Conservation (phyloP, 2,113 vertebrate species). For the Nycticorax nycticorax region DNA sequence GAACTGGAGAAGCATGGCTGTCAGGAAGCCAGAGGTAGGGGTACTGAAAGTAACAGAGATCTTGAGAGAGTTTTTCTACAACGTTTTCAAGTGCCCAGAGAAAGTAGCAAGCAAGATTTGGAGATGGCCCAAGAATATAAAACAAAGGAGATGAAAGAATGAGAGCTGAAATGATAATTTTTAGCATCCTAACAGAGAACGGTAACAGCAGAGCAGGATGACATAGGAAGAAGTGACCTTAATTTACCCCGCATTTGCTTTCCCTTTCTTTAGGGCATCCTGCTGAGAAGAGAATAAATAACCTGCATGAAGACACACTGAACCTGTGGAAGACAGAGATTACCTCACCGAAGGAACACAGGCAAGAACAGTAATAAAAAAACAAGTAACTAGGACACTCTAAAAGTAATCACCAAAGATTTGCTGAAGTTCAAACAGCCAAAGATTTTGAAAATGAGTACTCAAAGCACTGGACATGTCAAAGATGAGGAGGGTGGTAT, state of each 20-base stretch:
- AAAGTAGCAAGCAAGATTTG: background rate
- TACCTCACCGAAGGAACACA: background rate
- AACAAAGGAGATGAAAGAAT: background rate
- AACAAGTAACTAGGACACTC: background rate
- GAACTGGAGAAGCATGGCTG: background rate
- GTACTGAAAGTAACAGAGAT: background rate
- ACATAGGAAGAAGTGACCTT: background rate
- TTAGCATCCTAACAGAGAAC: background rate
- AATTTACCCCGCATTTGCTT: background rate
- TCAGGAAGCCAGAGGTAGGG: background rate
- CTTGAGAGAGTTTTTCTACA: background rate
- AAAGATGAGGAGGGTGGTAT: background rate
- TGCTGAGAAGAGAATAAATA: background rate
- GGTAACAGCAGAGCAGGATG: background rate
- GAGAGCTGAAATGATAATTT: fast-evolving
- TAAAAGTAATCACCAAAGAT: background rate
- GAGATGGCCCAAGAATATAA: background rate
- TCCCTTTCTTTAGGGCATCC: background rate
- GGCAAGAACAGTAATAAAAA: background rate
- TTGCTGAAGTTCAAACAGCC: background rate
- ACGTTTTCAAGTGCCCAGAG: background rate
- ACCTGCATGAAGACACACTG: background rate
- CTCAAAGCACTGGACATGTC: background rate
- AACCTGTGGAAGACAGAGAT: background rate
- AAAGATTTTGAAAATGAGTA: background rate